phyloP scores from a whole-genome alignment of 2,888 invertebrate genomes.

The Machimus atricapillus region DNA sequence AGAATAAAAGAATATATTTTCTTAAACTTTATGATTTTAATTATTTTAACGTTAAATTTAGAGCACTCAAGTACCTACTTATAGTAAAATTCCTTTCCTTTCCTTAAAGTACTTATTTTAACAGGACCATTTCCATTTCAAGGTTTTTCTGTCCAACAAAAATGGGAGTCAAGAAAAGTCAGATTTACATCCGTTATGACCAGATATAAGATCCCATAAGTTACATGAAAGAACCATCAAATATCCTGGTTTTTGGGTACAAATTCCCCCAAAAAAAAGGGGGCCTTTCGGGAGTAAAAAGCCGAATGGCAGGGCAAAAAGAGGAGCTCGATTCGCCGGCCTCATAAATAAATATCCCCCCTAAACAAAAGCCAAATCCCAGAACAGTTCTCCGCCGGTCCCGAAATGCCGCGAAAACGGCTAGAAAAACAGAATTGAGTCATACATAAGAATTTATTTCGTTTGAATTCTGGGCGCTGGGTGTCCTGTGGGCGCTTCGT shows the following conservation, averaged over 20 bases:
- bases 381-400: neutral
- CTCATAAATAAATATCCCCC: constrained; percentile 24
- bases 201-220: constrained; percentile 30
- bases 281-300: neutral
- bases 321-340: neutral
- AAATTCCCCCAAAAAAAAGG: neutral
- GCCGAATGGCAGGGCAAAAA: neutral
- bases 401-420: neutral
- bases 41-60: too few relatives aligned
- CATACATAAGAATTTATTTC: constrained; percentile 29
- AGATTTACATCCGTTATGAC: constrained; percentile 24
- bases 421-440: constrained; percentile 32
- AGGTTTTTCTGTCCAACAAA: neutral
- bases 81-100: too few relatives aligned
- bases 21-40: too few relatives aligned
- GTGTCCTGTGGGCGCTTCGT: neutral
- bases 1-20: too few relatives aligned
- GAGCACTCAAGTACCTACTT: too few relatives aligned
- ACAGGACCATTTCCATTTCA: neutral
- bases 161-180: neutral
- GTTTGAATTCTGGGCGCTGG: constrained; percentile 16
- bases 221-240: constrained; percentile 10
- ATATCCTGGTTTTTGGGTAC: neutral
- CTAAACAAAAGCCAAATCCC: constrained; percentile 18
- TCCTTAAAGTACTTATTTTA: neutral